phyloP scores from a whole-genome alignment of 2,888 invertebrate species.

The Brachylomia viminalis region DNA sequence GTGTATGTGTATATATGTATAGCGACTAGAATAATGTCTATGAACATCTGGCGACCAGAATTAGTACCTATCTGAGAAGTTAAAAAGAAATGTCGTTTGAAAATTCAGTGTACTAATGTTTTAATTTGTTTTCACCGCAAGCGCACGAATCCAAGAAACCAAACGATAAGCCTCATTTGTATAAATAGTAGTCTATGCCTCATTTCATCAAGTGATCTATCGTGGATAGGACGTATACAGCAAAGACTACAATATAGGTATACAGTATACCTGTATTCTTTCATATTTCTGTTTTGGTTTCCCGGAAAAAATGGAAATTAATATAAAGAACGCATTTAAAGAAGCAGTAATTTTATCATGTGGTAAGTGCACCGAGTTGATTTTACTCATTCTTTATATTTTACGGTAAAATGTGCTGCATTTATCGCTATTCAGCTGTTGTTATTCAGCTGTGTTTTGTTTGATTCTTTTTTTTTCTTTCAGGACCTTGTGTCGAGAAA shows the following conservation, averaged over 20 bases:
- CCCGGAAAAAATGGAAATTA: conserved; percentile 76
- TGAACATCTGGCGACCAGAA: not conserved
- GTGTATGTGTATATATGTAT: too few relatives aligned
- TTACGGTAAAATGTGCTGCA: not conserved
- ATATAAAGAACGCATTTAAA: conserved; percentile 77
- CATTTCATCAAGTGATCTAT: conserved; percentile 21
- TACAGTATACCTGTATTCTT: not conserved
- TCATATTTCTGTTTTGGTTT: not conserved
- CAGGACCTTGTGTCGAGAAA: conserved; percentile 64
- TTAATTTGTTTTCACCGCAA: conserved; percentile 2
- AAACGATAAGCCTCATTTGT: too few relatives aligned
- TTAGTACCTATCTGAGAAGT: not conserved
- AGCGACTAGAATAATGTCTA: not conserved
- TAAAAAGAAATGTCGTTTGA: not conserved
- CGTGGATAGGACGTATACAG: not conserved
- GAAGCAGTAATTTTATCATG: conserved; percentile 72
- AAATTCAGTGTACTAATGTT: not conserved
- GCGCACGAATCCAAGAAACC: not conserved
- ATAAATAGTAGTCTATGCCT: not conserved
- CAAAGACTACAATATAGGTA: too few relatives aligned
- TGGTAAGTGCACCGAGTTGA: conserved; percentile 68
- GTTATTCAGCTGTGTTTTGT: not conserved
- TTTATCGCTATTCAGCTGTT: too few relatives aligned
- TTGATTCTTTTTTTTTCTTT: conserved; percentile 50
- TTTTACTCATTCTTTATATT: not conserved